These are phyloP conservation scores for Ascaphus truei DNA, from an alignment of 2,113 vertebrate species.

Conservation along the genomic window DNA sequence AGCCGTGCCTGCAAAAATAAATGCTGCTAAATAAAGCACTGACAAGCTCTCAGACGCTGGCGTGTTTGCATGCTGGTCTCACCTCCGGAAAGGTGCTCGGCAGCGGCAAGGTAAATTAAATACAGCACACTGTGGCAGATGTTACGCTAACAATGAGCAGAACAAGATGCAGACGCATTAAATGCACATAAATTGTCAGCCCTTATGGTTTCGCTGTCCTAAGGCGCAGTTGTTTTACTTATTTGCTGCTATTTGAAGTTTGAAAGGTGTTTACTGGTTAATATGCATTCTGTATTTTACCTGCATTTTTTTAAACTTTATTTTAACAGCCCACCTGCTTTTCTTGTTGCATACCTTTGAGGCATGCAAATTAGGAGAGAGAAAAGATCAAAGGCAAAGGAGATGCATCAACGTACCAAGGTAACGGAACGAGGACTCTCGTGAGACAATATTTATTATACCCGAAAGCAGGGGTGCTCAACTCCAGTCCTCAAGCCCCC, in stretches of 20 bases:
- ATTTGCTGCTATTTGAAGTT: not conserved
- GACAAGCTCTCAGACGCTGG: not conserved
- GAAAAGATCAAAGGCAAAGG: not conserved
- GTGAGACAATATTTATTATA: too few relatives aligned
- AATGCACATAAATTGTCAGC: constrained; percentile 36
- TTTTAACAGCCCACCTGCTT: not conserved
- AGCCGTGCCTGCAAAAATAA: too few relatives aligned
- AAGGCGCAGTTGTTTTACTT: not conserved
- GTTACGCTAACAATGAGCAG: too few relatives aligned
- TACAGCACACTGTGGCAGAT: not conserved
- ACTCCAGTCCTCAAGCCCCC: too few relatives aligned
- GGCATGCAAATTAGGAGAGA: not conserved
- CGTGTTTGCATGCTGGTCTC: not conserved
- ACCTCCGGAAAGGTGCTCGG: not conserved
- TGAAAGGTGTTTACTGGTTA: constrained; percentile 5
- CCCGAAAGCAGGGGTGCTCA: too few relatives aligned
- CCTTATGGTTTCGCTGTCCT: constrained; percentile 6
- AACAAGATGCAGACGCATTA: not conserved
- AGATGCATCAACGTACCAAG: too few relatives aligned
- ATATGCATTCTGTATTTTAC: constrained; percentile 24
- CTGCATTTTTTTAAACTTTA: not conserved
- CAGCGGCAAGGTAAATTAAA: too few relatives aligned
- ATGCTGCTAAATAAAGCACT: not conserved
- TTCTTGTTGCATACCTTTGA: not conserved
- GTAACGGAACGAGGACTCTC: too few relatives aligned